A percentile compares a stretch with the other conserved stretches of the same genome.
These are phyloP conservation scores for Aphaenogaster floridana DNA, from an alignment of 1,140 invertebrate genomes.

Conservation along the genomic window DNA sequence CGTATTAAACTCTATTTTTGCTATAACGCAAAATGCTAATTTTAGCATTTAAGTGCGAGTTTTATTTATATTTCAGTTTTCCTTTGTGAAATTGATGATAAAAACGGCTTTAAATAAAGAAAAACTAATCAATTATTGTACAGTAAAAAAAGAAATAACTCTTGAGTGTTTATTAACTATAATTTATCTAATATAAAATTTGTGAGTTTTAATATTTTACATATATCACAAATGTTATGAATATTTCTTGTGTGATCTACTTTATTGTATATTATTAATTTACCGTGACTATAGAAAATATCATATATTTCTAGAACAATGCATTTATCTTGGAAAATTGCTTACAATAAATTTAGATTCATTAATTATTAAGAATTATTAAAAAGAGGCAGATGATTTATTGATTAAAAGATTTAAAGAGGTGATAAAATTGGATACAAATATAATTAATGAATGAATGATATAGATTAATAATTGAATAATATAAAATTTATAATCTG, in stretches of 20 bases:
- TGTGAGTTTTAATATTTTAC: neutral
- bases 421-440: neutral
- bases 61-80: slow-evolving; percentile 28
- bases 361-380: neutral
- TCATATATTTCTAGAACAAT: neutral
- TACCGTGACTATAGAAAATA: neutral
- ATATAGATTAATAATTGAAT: slow-evolving; percentile 17
- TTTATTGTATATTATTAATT: slow-evolving; percentile 15
- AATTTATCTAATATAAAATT: neutral
- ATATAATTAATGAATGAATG: neutral
- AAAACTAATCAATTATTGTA: neutral
- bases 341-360: neutral
- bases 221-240: neutral
- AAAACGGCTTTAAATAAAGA: neutral
- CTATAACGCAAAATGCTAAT: neutral
- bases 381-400: neutral
- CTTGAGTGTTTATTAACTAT: neutral
- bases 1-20: neutral
- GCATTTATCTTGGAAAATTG: neutral
- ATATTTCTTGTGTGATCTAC: neutral
- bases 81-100: neutral
- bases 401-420: neutral
- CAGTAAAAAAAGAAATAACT: neutral
- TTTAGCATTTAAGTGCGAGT: neutral
- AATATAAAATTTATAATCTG: neutral